Percentiles rank a stretch among this genome's conserved stretches.
phyloP scores from a whole-genome alignment of 1,140 invertebrate genomes.

The Popillia japonica region DNA sequence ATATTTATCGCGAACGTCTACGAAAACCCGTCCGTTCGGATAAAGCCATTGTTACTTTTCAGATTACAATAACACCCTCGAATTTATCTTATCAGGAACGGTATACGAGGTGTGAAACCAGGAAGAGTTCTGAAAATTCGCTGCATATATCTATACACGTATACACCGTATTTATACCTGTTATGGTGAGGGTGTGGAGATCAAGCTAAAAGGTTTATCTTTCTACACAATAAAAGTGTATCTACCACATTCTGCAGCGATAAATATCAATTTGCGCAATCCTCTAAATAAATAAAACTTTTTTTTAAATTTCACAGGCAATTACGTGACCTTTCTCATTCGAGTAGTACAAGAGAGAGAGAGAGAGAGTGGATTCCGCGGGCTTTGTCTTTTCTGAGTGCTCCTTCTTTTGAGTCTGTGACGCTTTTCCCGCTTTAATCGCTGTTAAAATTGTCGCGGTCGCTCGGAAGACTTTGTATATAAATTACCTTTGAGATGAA shows the following conservation, averaged over 20 bases:
- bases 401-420: background rate
- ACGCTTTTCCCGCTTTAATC: background rate
- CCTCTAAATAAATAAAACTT: slow-evolving; percentile 31
- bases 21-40: background rate
- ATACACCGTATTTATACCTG: background rate
- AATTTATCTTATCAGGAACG: background rate
- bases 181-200: background rate
- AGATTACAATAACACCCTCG: background rate
- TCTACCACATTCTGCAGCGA: background rate
- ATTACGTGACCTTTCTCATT: slow-evolving; percentile 15
- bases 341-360: background rate
- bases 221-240: background rate
- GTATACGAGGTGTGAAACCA: background rate
- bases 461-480: background rate
- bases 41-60: background rate
- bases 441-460: background rate
- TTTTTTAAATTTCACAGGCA: slow-evolving; percentile 1
- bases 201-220: background rate
- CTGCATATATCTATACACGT: background rate
- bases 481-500: background rate
- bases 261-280: slow-evolving; percentile 27
- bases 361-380: background rate
- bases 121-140: background rate
- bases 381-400: background rate
- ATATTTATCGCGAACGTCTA: too few species aligned